A percentile compares a stretch with the other conserved stretches of the same genome.
These are phyloP conservation scores for Clarias gariepinus DNA, from an alignment of 2,113 vertebrate species.

Conservation along the genomic window DNA sequence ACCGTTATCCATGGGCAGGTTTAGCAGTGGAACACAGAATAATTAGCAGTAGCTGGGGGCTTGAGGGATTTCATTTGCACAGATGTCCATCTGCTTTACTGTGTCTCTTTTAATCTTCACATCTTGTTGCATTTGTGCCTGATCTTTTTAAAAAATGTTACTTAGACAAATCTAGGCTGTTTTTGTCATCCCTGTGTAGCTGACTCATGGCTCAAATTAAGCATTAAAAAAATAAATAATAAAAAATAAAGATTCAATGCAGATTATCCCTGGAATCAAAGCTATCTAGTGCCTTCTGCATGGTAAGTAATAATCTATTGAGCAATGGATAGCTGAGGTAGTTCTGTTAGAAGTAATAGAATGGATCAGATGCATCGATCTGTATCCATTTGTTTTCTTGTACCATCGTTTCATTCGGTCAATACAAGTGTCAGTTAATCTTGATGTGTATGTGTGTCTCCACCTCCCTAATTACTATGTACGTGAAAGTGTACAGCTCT, in stretches of 20 bases:
- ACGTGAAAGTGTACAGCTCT: not conserved
- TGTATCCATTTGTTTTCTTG: conserved; percentile 41
- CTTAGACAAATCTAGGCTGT: conserved; percentile 19
- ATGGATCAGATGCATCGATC: conserved; percentile 60
- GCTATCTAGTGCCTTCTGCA: conserved; percentile 2
- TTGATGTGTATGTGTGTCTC: conserved; percentile 18
- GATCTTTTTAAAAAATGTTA: conserved; percentile 36
- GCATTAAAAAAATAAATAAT: too few species aligned
- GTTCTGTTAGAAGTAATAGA: conserved; percentile 59
- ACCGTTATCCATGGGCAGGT: conserved; percentile 50
- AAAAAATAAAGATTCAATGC: conserved; percentile 64
- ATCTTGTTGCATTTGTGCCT: conserved; percentile 72
- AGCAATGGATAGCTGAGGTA: conserved; percentile 41
- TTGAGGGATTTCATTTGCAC: conserved; percentile 71
- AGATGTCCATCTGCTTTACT: conserved; percentile 73
- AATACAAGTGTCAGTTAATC: conserved; percentile 57
- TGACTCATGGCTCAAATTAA: conserved; percentile 66
- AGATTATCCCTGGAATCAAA: conserved; percentile 59
- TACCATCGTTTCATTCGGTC: conserved; percentile 52
- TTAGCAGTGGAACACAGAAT: conserved; percentile 67
- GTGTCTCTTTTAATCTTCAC: conserved; percentile 72
- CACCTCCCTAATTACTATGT: conserved; percentile 42
- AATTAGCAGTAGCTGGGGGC: conserved; percentile 64
- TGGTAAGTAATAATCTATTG: conserved; percentile 40
- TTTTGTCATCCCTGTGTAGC: conserved; percentile 1